Evolutionary conservation across 2,113 vertebrate species (phyloP), one percentile per base, ranked within the genome.

Genomic region (Carassius carassius): DNA sequence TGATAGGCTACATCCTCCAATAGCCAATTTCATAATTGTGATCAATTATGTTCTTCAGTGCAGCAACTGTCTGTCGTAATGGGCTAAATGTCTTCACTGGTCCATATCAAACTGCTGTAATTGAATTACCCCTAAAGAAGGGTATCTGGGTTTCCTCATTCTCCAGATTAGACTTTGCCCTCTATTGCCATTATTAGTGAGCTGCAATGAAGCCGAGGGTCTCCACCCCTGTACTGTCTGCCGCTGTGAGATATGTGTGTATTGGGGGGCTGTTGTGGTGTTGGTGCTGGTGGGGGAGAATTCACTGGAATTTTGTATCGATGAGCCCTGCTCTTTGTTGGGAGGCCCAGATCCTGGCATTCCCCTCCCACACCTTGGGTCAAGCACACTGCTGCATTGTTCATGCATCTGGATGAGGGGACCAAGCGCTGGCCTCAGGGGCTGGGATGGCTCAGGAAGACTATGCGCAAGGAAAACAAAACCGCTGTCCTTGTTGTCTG

Each of bases 301-400:
- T 87, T 89, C 89, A 86, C 62, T 81, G 86, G 84, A 85, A 85
- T 87, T 87, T 73, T 84, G 82, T 75, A 85, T 86, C 83, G 86
- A 88, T 86, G 86, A 87, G 87, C 87, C 62, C 82, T 87, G 84
- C 44, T 91, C 92, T 94, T 95, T 94, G 93, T 95, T 92, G 78
- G 90, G 83, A 91, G 90, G 90, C 91, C 82, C 90, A 87, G 93
- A 94, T 92, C 90, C 90, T 84, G 25, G 87, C 87, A 81, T 89
- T 89, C 90, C 92, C 92, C 94, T 94, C 94, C 94, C 93, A 95
- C 93, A 94, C 94, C 94, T 94, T 93, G 91, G 94, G 94, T 93
- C 91, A 92, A 81, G 60, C 91, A 95, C 94, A 94, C 94, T 93
- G 92, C 87, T 12, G 92, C 92, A 95, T 95, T 95, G 94, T 95